Conservation (phyloP, 2,888 invertebrate genomes). For the Thecocarcelia acutangulata region DNA sequence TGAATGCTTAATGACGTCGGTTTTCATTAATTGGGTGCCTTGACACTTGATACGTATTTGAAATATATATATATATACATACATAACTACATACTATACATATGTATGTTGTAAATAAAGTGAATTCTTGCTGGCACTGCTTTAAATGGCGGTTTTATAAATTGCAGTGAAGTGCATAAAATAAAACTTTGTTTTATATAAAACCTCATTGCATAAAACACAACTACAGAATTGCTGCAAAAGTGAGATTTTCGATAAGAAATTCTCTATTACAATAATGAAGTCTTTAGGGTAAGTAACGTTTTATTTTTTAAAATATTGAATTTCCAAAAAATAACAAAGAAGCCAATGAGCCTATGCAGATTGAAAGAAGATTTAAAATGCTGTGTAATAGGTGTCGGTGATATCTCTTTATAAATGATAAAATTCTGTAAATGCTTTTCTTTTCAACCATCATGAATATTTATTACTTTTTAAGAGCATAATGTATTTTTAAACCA, state of each 20-base stretch:
- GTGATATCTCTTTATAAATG: background rate
- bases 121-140: conserved; percentile 11
- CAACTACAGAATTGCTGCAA: background rate
- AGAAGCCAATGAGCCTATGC: background rate
- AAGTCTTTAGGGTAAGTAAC: conserved; percentile 26
- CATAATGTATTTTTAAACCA: background rate
- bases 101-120: background rate
- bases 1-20: conserved; percentile 6
- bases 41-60: conserved; percentile 11
- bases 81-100: background rate
- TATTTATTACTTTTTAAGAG: no score
- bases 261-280: conserved; percentile 17
- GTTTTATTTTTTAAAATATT: background rate
- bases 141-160: conserved; percentile 7
- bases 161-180: conserved; percentile 1
- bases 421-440: no score
- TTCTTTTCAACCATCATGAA: no score
- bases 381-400: background rate
- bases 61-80: no score
- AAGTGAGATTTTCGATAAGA: background rate
- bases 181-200: conserved; percentile 1
- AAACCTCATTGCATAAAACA: background rate
- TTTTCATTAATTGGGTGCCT: conserved; percentile 17
- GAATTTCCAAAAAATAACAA: background rate
- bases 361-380: background rate